Conservation (phyloP, 2,888 invertebrate genomes). For the Zygaena filipendulae region DNA sequence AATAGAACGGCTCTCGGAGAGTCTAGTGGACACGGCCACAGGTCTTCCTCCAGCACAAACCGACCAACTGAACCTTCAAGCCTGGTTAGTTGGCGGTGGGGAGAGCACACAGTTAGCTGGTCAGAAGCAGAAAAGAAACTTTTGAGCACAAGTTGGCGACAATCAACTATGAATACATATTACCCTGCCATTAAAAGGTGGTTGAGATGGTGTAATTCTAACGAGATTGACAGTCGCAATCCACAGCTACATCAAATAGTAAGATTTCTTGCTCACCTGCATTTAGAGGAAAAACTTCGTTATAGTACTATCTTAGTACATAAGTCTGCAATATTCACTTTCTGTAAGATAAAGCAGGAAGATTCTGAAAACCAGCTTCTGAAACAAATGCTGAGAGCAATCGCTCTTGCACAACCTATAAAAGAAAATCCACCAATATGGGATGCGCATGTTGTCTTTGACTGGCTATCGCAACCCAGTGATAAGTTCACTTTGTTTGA, state of each 20-base stretch:
- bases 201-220: slow-evolving; percentile 5
- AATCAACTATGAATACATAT: slow-evolving; percentile 8
- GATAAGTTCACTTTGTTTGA: slow-evolving; percentile 6
- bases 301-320: slow-evolving; percentile 6
- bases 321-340: slow-evolving; percentile 11
- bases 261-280: slow-evolving; percentile 7
- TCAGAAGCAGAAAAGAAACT: slow-evolving; percentile 7
- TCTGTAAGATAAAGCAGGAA: slow-evolving; percentile 5
- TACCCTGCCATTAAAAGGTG: slow-evolving; percentile 6
- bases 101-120: slow-evolving; percentile 6
- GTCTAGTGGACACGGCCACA: slow-evolving; percentile 13
- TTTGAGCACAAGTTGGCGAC: slow-evolving; percentile 11
- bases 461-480: slow-evolving; percentile 3
- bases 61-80: slow-evolving; percentile 6
- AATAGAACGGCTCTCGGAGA: slow-evolving; percentile 8
- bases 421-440: slow-evolving; percentile 2
- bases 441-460: slow-evolving; percentile 6
- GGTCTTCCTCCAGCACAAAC: slow-evolving; percentile 6
- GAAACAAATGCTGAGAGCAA: slow-evolving; percentile 7
- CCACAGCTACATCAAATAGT: slow-evolving; percentile 6
- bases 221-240: not conserved
- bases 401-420: slow-evolving; percentile 5
- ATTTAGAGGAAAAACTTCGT: slow-evolving; percentile 5
- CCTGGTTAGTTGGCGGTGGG: slow-evolving; percentile 17
- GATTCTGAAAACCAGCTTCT: slow-evolving; percentile 4